Base-by-base conservation (phyloP, 1,140 invertebrate species). In the Fopius arisanus region DNA sequence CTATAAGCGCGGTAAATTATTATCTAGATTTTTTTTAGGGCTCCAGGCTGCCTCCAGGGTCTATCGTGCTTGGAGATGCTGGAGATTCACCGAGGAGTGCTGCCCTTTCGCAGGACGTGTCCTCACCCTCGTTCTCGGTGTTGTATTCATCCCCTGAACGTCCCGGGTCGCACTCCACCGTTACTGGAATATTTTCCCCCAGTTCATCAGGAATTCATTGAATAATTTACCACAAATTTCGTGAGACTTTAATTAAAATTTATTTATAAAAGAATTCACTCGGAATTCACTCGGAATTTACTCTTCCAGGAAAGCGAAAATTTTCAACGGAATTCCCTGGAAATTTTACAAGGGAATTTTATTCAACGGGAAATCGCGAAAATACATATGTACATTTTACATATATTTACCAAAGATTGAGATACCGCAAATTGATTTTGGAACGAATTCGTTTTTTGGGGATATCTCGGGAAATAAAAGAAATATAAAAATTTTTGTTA, bases 21-120 rank as follows among this genome's bases (percentile, higher is more conserved):
- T 12, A 48, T 48, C 16, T 48, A 48, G 16, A 21, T 73, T 54
- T 37, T 23, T 26, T 26, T 73, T 48, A 31, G 12, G 26, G 66
- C 41, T 67, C 72, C 19, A 62, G 62, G 37, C 67, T 73, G 31
- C 72, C 72, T 73, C 79, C 26, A 78, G 81, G 19, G 75, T 80
- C 72, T 79, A 68, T 73, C n/a, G 72, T 63, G 31, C 80, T 81
- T 59, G 83, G 81, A 0, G 79, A 78, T 65, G 83, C 79, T 51
- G 81, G 83, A 65, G 81, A 80, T 40, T 78, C 78, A 41, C 80
- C 79, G 9, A 85, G 79, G 29, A 85, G 69, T 0, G 82, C 82
- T 19, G 79, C 82, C 68, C 83, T 81, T 66, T 85, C 83, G 75
- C 80, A 80, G n/a, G 79, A 84, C 9, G 81, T 83, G 14, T 81